Percentiles rank a stretch among this genome's conserved stretches.
Conservation (phyloP, 2,113 vertebrate species). For the Mixornis gularis region DNA sequence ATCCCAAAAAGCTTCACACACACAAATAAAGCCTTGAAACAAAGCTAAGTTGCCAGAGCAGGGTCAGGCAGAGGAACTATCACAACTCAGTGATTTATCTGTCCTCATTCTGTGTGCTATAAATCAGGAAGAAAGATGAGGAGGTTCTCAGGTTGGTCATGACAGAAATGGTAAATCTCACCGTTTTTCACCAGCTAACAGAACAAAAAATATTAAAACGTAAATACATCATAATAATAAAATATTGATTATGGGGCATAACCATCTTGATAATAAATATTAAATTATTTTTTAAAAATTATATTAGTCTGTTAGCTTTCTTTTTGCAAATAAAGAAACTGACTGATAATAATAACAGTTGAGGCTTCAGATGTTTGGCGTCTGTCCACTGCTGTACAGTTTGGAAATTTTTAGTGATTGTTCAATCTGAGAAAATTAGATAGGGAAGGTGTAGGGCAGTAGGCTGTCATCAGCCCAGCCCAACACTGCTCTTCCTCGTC, state of each 20-base stretch:
- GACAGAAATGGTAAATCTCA: background rate
- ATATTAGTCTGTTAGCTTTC: background rate
- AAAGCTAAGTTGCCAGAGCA: background rate
- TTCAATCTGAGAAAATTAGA: background rate
- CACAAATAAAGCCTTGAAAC: background rate
- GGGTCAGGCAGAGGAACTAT: background rate
- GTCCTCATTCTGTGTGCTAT: background rate
- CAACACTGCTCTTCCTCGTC: background rate
- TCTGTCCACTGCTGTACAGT: background rate
- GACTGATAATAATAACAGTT: background rate
- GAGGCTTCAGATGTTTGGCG: background rate
- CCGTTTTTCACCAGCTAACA: background rate
- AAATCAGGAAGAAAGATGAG: conserved; percentile 12
- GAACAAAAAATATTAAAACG: background rate
- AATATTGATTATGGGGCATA: background rate
- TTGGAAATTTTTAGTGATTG: background rate
- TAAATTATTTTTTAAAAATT: background rate
- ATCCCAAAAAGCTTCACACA: background rate
- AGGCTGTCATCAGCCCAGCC: background rate
- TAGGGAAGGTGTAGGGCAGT: background rate
- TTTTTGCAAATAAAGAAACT: background rate
- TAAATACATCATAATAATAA: background rate
- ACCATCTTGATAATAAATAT: background rate
- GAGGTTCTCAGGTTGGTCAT: background rate
- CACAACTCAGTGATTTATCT: background rate